Base-by-base conservation (phyloP, 2,888 invertebrate species). In the Hipparchia sbordonii region DNA sequence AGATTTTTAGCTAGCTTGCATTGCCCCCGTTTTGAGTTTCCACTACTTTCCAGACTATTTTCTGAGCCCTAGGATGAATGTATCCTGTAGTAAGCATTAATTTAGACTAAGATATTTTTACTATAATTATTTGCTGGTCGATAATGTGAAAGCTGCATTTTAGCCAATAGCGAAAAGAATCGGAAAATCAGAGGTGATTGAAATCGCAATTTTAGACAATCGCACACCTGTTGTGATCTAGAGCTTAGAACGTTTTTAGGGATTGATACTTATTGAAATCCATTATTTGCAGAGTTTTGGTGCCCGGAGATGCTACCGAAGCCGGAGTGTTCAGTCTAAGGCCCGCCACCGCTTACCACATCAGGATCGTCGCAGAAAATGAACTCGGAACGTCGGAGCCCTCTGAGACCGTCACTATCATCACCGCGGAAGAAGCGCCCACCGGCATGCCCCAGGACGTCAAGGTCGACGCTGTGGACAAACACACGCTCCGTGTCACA, bases 351-450 rank as follows among this genome's bases (percentile, higher is more conserved):
- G 97, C 98, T 0, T 99, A 99, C 86, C 98, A 98, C 85, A 96
- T 98, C 80, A 95, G 98, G 78, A 97, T 99, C 82, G 97, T 98
- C 2, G 98, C 98, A 73, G 98, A 98, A 91, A 99, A 99, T 84
- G 97, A 97, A 88, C 96, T 98, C 45, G 98, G 99, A 70, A 95
- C 96, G n/a, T 98, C 98, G 51, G 97, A 97, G 79, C 97, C 98
- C 2, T 98, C 98, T 0, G 98, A 98, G 84, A 97, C 97, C 2
- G 98, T 98, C 2, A 97, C 97, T 2, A 98, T 99, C 77, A 98
- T 98, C 77, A 99, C 99, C 48, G 98, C 98, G 56, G 99, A 99
- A 91, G 98, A 98, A 95, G 96, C 96, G 6, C 97, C 97, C 1
- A 96, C 97, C 74, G 97, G 97, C 63, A 97, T 97, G 74, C 97